phyloP scores from a whole-genome alignment of 1,140 invertebrate genomes.

The Drosophila navojoa region DNA sequence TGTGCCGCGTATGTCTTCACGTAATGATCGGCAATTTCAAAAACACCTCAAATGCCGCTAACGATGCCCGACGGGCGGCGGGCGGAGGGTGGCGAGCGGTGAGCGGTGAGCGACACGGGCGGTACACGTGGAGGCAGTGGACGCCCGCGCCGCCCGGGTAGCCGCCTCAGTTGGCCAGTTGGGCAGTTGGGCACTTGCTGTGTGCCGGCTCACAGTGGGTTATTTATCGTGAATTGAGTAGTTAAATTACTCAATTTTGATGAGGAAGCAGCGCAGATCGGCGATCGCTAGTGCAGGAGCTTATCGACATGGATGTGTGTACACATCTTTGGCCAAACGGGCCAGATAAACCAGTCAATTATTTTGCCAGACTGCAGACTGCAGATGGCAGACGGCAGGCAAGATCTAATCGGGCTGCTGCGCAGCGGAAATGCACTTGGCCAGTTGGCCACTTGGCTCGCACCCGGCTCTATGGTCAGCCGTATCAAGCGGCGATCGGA shows the following conservation, averaged over 20 bases:
- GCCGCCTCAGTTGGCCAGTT: conserved; percentile 11
- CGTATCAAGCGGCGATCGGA: conserved; percentile 39
- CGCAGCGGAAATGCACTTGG: conserved; percentile 49
- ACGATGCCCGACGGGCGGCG: conserved; percentile 32
- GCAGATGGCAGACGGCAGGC: not conserved
- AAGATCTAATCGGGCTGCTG: conserved; percentile 47
- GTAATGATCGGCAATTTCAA: conserved; percentile 81
- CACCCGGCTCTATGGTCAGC: not conserved
- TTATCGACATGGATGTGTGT: conserved; percentile 53
- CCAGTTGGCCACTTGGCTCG: conserved; percentile 24
- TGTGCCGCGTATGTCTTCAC: conserved; percentile 36
- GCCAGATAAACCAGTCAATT: conserved; percentile 56
- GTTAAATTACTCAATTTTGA: conserved; percentile 81
- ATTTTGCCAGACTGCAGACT: conserved; percentile 24
- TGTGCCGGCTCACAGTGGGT: conserved; percentile 49
- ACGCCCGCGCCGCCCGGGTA: conserved; percentile 59
- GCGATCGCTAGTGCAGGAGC: conserved; percentile 29
- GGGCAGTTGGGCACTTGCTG: conserved; percentile 43
- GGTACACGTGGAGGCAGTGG: conserved; percentile 16
- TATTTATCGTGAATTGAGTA: conserved; percentile 81
- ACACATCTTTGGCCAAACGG: conserved; percentile 48
- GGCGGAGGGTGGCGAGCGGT: too few relatives aligned
- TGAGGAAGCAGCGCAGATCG: conserved; percentile 36
- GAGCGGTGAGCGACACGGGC: conserved; percentile 9
- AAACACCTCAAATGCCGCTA: conserved; percentile 72